Evolutionary conservation across 1,140 invertebrate genomes (phyloP), one percentile per base, ranked within the genome.

Genomic region (Cardiocondyla obscurior): DNA sequence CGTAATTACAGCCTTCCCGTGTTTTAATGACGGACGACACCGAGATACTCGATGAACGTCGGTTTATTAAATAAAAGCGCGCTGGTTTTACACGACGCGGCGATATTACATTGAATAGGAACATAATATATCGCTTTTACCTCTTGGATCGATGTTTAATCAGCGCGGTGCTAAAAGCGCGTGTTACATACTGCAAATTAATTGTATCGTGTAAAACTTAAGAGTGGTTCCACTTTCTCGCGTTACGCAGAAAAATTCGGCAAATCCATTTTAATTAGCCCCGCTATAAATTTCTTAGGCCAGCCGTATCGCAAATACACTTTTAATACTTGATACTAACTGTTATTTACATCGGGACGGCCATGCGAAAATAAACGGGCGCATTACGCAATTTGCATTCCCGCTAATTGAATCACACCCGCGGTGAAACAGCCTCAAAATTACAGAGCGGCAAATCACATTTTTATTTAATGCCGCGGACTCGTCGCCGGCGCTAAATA

Each of bases 361-460:
- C 6, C 16, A 16, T 73, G 44, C 28, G 57, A 49, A 46, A 76
- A 49, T 76, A 76, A 62, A 64, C 39, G n/a, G 39, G 57, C 57
- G 28, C 19, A 39, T 64, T 33, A 62, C 10, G 39, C n/a, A 49
- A 76, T 76, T 76, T 76, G 57, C 42, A 76, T 76, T 62, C 60
- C n/a, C 39, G 57, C 57, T 76, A 76, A 76, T 76, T 64, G 57
- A 76, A 76, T 76, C 57, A 62, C 57, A 76, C 12, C 28, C 72
- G 57, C 28, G 72, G 55, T 49, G 65, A 64, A 76, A 76, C 44
- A 76, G 72, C 57, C 12, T 46, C 57, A 46, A 46, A 76, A 76
- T 76, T 64, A 44, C 55, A 74, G 72, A 62, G 72, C 58, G 72
- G 57, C 57, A 76, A 76, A 76, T 76, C 39, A 64, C 57, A 76